Evolutionary conservation across 1,140 invertebrate species (phyloP).

Genomic region (Zaprionus nigranus): DNA sequence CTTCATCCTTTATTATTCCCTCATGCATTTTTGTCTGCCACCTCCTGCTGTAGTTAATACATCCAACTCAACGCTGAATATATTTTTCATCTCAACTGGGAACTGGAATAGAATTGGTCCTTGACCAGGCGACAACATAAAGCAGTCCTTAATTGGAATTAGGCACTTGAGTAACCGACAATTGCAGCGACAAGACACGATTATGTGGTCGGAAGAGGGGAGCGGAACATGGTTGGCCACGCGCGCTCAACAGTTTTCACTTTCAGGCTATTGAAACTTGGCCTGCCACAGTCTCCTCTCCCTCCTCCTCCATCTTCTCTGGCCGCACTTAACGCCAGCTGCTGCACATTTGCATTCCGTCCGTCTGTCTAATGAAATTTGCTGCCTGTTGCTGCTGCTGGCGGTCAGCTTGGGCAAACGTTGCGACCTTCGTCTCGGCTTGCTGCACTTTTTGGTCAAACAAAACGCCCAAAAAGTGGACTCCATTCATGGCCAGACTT

Average conservation of each 20-base stretch:
- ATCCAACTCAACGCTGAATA: background rate
- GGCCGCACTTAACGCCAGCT: constrained; percentile 18
- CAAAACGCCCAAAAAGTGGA: constrained; percentile 59
- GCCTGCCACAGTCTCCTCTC: constrained; percentile 25
- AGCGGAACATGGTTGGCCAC: constrained; percentile 2
- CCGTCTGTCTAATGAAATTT: constrained; percentile 71
- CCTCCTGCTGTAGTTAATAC: background rate
- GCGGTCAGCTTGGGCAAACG: constrained; percentile 14
- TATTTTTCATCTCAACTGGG: constrained; percentile 9
- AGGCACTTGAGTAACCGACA: constrained; percentile 57
- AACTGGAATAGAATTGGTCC: constrained; percentile 42
- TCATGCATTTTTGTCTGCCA: background rate
- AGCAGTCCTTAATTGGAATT: constrained; percentile 63
- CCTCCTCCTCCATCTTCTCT: background rate
- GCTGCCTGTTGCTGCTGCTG: constrained; percentile 24
- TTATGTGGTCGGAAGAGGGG: constrained; percentile 39
- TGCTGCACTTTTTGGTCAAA: constrained; percentile 71
- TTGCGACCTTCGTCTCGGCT: constrained; percentile 61
- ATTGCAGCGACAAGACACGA: constrained; percentile 62
- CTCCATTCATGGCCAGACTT: constrained; percentile 54
- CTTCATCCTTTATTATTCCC: background rate
- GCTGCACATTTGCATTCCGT: constrained; percentile 69
- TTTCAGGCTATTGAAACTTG: constrained; percentile 49
- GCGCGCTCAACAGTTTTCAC: constrained; percentile 46
- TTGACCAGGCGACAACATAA: constrained; percentile 19